Base-by-base conservation (phyloP, 2,888 invertebrate genomes). In the Netelia melanura region DNA sequence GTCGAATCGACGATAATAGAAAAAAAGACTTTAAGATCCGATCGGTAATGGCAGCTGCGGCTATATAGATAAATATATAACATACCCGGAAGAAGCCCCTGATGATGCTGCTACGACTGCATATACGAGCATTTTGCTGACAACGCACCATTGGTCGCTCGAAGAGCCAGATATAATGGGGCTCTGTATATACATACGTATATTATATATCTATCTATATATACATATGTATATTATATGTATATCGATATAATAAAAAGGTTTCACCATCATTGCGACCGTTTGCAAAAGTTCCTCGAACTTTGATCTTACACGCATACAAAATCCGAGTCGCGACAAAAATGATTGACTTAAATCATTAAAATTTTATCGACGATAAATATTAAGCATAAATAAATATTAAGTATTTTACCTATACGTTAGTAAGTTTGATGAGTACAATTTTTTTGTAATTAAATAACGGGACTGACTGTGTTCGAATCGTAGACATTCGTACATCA, bases 11-110 rank as follows among this genome's bases (percentile, higher is more conserved):
- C 81, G 84, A 54, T 68, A 72, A 77, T 81, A 56, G 77, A 67
- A 81, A 83, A 80, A 76, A 72, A 67, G 71, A 67, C 74, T 81
- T 81, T 70, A 74, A 78, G 81, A 81, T 68, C 81, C 76, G 54
- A 61, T 67, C 61, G 10, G 58, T n/a, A 62, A 56, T 61, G 52
- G 56, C 52, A 65, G 25, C 58, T 72, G 54, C 70, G 43, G 44
- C 58, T 65, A 62, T 74, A 82, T 44, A 10, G 48, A 64, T 67
- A 48, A 44, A 38, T 58, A 58, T 21, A n/a, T 58, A 17, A 23
- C 30, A 76, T 62, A 65, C 77, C 77, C 62, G 83, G 54, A 61
- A 68, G 68, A 77, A 83, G 80, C 77, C 81, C 72, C 84, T 74
- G 70, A 74, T 62, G 62, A 71, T 38, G 77, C 43, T 65, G 70